phyloP scores from a whole-genome alignment of 1,140 invertebrate genomes.

The Atta cephalotes region DNA sequence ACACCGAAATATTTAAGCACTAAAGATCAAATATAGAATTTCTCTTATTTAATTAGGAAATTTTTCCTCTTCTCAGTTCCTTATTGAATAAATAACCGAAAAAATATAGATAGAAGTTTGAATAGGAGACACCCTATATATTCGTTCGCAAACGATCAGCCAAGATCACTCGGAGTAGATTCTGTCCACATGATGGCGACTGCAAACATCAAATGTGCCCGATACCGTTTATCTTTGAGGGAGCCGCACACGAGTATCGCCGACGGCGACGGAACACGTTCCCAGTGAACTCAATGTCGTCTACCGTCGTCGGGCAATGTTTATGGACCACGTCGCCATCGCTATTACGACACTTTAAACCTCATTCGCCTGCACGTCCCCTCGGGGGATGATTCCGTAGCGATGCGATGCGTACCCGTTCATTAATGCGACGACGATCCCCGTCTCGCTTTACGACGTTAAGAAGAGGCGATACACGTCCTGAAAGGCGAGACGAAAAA shows the following conservation, averaged over 20 bases:
- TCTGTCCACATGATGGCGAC: constrained; percentile 38
- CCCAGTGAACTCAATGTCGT: constrained; percentile 46
- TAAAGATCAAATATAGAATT: too few species aligned
- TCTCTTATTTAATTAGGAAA: too few species aligned
- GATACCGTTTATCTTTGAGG: constrained; percentile 60
- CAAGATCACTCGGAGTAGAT: not conserved
- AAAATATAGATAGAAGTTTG: not conserved
- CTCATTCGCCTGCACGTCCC: constrained; percentile 30
- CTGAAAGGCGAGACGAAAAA: constrained; percentile 52
- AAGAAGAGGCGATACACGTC: constrained; percentile 38
- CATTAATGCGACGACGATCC: constrained; percentile 65
- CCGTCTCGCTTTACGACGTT: constrained; percentile 38
- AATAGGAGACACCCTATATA: not conserved
- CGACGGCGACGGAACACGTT: constrained; percentile 56
- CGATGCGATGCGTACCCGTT: constrained; percentile 49
- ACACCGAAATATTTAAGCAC: too few species aligned
- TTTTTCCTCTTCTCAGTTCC: too few species aligned
- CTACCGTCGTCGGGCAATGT: constrained; percentile 39
- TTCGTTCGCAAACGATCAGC: not conserved
- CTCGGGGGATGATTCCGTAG: constrained; percentile 49
- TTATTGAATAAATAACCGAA: not conserved
- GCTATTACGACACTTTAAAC: constrained; percentile 72
- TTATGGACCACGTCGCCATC: constrained; percentile 56
- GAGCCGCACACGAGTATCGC: constrained; percentile 49
- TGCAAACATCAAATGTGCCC: constrained; percentile 55